Evolutionary conservation across 1,140 invertebrate species (phyloP).

Genomic region (Archivesica marissinica): DNA sequence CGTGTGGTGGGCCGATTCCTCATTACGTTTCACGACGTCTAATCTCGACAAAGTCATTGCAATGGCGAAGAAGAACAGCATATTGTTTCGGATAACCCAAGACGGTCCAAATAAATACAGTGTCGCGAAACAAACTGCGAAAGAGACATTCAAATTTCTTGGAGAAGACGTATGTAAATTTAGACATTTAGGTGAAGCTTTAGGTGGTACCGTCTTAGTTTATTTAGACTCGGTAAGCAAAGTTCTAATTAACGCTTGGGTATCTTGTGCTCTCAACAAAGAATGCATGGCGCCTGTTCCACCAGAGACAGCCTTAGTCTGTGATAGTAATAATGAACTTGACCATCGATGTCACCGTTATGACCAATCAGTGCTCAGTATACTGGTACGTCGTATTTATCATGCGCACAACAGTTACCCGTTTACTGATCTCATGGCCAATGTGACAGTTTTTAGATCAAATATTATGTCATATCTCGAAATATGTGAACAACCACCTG

Average conservation of each 20-base stretch:
- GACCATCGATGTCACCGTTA: neutral
- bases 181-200: neutral
- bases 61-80: neutral
- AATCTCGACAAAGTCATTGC: neutral
- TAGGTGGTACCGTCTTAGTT: neutral
- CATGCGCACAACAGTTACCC: neutral
- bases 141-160: neutral
- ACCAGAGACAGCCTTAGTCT: neutral
- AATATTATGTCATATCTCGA: too few relatives aligned
- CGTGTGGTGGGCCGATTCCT: slow-evolving; percentile 28
- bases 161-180: slow-evolving; percentile 40
- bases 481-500: too few relatives aligned
- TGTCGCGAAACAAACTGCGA: neutral
- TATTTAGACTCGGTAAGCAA: slow-evolving; percentile 4
- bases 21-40: neutral
- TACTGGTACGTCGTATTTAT: slow-evolving; percentile 17
- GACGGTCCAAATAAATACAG: neutral
- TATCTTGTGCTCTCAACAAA: slow-evolving; percentile 9
- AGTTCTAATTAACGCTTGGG: neutral
- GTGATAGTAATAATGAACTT: neutral
- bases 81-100: neutral
- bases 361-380: slow-evolving; percentile 32
- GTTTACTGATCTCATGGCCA: too few relatives aligned
- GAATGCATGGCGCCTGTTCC: slow-evolving; percentile 6
- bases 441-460: too few relatives aligned